Base-by-base conservation (phyloP, 2,797 vertebrate genomes). In the Chelidonichthys spinosus region DNA sequence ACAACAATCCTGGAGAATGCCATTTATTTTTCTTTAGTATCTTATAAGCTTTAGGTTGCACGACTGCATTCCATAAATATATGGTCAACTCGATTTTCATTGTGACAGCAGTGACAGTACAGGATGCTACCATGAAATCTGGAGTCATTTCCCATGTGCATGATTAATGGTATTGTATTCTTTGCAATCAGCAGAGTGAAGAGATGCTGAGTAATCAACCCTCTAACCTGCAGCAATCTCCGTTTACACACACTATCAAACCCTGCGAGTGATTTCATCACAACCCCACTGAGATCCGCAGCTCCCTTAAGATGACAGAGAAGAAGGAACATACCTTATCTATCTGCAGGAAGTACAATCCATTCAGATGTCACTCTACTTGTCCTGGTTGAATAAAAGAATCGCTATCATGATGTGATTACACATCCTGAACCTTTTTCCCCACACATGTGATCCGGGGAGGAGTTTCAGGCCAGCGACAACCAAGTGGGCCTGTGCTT, bases 391-490 rank as follows among this genome's bases (percentile, higher is more conserved):
- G 39, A 71, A 74, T 32, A 67, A 73, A 83, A 80, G 44, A 74
- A 65, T 55, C 49, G 25, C 67, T 74, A 63, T 82, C 63, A 78
- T 59, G 67, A 69, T 79, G 71, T 15, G 25, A 82, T 56, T 72
- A 63, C 64, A 75, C 80, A 60, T 66, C 53, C 60, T 79, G 69
- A 84, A 75, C 78, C 72, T 72, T 80, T 80, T 64, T 62, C 55
- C 72, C 61, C 76, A 77, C 63, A 42, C 91, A 91, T 89, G 90
- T 92, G 89, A 91, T 87, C 15, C 74, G 83, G 89, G 92, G 92
- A 92, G 90, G 90, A 91, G 91, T 87, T 82, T 84, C 17, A 69
- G 17, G 17, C 46, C 60, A 74, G 63, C 8, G 33, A 59, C 56
- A 77, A 54, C 63, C 56, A 69, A 80, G 52, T 2, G 4, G 71